Conservation (phyloP, 1,140 invertebrate species). For the Drosophila truncata region DNA sequence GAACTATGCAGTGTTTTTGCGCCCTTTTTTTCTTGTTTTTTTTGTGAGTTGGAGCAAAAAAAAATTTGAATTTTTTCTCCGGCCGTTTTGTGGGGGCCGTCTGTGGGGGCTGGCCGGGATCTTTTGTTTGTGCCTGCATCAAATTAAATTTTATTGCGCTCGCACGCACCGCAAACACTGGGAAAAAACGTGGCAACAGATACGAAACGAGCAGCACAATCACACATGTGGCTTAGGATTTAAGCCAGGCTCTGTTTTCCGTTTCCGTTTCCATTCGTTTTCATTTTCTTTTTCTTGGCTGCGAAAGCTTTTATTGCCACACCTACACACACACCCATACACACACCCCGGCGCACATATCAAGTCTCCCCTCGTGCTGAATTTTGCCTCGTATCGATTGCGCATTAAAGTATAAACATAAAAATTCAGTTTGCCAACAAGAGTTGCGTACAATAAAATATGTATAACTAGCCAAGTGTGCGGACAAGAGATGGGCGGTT, state of each 20-base stretch:
- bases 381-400: slow-evolving; percentile 58
- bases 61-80: slow-evolving; percentile 16
- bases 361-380: slow-evolving; percentile 19
- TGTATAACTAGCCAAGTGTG: slow-evolving; percentile 49
- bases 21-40: slow-evolving; percentile 19
- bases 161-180: slow-evolving; percentile 53
- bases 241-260: slow-evolving; percentile 40
- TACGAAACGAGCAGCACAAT: slow-evolving; percentile 21
- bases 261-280: slow-evolving; percentile 10
- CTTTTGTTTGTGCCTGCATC: slow-evolving; percentile 51
- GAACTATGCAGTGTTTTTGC: slow-evolving; percentile 70
- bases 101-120: slow-evolving; percentile 5
- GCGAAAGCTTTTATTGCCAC: slow-evolving; percentile 51
- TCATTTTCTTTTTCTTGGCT: slow-evolving; percentile 35
- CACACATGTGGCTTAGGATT: slow-evolving; percentile 52
- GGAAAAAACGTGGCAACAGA: slow-evolving; percentile 27
- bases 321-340: slow-evolving; percentile 10
- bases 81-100: slow-evolving; percentile 6
- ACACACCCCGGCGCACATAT: slow-evolving; percentile 10
- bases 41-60: slow-evolving; percentile 3
- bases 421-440: slow-evolving; percentile 63
- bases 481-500: slow-evolving; percentile 8
- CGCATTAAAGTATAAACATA: slow-evolving; percentile 69
- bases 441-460: slow-evolving; percentile 66
- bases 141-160: slow-evolving; percentile 78